phyloP scores from a whole-genome alignment of 2,113 vertebrate genomes.

The Amblyopsis rosae region DNA sequence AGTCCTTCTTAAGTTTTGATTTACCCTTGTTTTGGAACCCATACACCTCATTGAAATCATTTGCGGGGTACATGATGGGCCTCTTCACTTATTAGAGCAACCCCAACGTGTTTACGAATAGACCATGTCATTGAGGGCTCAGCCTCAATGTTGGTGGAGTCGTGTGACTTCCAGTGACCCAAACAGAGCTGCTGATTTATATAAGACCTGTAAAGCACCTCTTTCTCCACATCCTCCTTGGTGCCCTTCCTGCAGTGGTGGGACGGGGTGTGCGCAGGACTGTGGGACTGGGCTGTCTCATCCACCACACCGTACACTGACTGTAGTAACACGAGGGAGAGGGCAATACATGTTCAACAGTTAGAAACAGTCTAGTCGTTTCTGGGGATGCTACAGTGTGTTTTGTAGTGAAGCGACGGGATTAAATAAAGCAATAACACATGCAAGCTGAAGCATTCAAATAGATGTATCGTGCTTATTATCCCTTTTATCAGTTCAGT shows the following conservation, averaged over 20 bases:
- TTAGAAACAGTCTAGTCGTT: neutral
- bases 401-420: neutral
- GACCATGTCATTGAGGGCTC: no score
- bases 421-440: neutral
- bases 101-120: no score
- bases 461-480: no score
- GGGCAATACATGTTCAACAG: neutral
- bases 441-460: neutral
- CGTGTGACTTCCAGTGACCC: no score
- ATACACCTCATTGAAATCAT: no score
- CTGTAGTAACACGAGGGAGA: constrained; percentile 59
- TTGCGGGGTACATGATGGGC: no score
- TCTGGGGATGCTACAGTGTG: neutral
- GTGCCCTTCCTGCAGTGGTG: constrained; percentile 88
- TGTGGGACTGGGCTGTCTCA: constrained; percentile 86
- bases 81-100: no score
- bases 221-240: constrained; percentile 92
- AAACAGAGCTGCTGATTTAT: constrained; percentile 2
- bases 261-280: constrained; percentile 85
- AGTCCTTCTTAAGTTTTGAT: no score
- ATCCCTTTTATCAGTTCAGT: no score
- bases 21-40: no score
- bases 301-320: constrained; percentile 93
- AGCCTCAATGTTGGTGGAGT: no score
- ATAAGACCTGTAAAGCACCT: constrained; percentile 70